Percentiles rank a stretch among this genome's conserved stretches.
phyloP scores from a whole-genome alignment of 35 echinoderm and acorn worm genomes.

The Apostichopus californicus region DNA sequence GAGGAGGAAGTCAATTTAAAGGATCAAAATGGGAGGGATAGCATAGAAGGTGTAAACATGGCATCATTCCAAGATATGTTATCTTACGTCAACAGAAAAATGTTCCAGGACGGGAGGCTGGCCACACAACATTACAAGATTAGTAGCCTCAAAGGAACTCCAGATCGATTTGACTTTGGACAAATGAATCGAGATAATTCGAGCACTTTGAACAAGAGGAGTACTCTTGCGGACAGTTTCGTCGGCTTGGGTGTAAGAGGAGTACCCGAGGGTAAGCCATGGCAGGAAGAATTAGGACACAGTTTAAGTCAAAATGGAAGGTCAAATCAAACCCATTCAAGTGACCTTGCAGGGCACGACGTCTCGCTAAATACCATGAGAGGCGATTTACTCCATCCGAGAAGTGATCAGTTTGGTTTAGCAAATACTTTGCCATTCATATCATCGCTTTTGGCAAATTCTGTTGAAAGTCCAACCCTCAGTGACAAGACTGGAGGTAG shows the following conservation, averaged over 20 bases:
- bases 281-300: not conserved
- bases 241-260: not conserved
- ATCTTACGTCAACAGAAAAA: constrained; percentile 72
- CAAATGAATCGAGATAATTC: not conserved
- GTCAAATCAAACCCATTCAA: not conserved
- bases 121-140: not conserved
- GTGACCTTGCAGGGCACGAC: not conserved
- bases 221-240: not conserved
- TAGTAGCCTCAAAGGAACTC: not conserved
- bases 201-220: not conserved
- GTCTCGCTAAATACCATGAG: not conserved
- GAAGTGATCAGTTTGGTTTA: not conserved
- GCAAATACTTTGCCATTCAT: constrained; percentile 47
- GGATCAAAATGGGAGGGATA: not conserved
- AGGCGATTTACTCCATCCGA: not conserved
- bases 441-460: constrained; percentile 17
- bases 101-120: constrained; percentile 42
- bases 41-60: constrained; percentile 38
- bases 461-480: not conserved
- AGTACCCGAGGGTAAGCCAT: no score
- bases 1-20: not conserved
- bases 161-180: not conserved
- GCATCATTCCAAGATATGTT: constrained; percentile 89
- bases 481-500: not conserved
- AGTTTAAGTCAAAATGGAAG: not conserved